Percentiles rank a stretch among this genome's conserved stretches.
These are phyloP conservation scores for Mycteria americana DNA, from an alignment of 2,797 vertebrate species.

Conservation along the genomic window DNA sequence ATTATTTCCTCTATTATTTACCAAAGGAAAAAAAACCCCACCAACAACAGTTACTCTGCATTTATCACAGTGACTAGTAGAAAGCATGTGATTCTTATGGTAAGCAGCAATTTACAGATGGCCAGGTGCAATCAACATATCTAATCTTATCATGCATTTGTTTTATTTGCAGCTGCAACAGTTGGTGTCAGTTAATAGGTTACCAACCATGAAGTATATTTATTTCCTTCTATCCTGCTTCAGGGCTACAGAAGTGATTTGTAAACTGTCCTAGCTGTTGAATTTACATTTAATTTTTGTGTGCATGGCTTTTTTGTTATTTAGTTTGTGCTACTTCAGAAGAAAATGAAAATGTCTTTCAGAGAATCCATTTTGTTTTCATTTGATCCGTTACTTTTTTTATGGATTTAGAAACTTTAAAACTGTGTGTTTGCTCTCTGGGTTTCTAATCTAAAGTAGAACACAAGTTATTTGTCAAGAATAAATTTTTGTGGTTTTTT, in stretches of 20 bases:
- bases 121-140: constrained; percentile 86
- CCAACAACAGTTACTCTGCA: constrained; percentile 35
- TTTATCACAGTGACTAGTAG: constrained; percentile 51
- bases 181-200: constrained; percentile 86
- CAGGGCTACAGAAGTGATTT: constrained; percentile 47
- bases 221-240: constrained; percentile 61
- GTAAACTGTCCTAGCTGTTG: constrained; percentile 33
- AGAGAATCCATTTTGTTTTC: not conserved
- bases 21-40: not conserved
- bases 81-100: constrained; percentile 59
- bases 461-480: not conserved
- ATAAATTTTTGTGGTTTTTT: not conserved
- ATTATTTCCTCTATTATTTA: constrained; percentile 51
- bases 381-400: not conserved
- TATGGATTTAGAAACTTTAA: not conserved
- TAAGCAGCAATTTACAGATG: constrained; percentile 76
- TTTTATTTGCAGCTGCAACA: constrained; percentile 82
- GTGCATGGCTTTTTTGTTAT: not conserved
- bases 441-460: not conserved
- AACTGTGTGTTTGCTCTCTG: not conserved
- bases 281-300: constrained; percentile 11
- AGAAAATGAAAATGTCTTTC: not conserved
- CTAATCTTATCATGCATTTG: constrained; percentile 89
- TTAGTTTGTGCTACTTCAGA: not conserved
- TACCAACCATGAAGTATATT: constrained; percentile 72